phyloP scores from a whole-genome alignment of 2,797 vertebrate genomes.

The Gadopsis marmoratus region DNA sequence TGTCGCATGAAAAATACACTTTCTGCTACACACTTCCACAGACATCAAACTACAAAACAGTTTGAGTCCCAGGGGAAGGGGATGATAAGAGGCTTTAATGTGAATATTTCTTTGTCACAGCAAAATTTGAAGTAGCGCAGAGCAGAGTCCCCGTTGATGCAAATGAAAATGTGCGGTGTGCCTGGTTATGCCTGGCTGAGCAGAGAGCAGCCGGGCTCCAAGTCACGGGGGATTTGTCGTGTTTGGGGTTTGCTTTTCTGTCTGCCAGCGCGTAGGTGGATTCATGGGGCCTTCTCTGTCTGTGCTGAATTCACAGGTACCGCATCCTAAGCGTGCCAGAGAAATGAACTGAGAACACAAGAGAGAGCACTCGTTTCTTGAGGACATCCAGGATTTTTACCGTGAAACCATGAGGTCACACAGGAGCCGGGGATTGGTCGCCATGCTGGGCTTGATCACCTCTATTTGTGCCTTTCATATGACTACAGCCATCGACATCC shows the following conservation, averaged over 20 bases:
- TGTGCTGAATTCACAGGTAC: constrained; percentile 78
- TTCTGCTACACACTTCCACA: constrained; percentile 42
- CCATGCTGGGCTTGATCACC: constrained; percentile 64
- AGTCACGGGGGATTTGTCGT: constrained; percentile 71
- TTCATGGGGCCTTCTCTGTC: constrained; percentile 68
- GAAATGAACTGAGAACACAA: constrained; percentile 82
- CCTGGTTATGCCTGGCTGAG: constrained; percentile 70
- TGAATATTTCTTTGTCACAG: constrained; percentile 67
- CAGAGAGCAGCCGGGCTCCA: constrained; percentile 58
- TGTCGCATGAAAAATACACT: constrained; percentile 44
- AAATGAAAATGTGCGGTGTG: constrained; percentile 55
- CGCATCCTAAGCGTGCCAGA: constrained; percentile 48
- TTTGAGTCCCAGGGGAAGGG: constrained; percentile 51
- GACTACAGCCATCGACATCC: constrained; percentile 80
- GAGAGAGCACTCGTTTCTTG: constrained; percentile 57
- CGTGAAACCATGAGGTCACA: constrained; percentile 76
- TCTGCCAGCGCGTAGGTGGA: constrained; percentile 70
- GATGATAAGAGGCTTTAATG: constrained; percentile 70
- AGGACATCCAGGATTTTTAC: constrained; percentile 57
- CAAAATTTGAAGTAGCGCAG: constrained; percentile 49
- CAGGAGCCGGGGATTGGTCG: constrained; percentile 62
- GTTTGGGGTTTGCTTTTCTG: constrained; percentile 70
- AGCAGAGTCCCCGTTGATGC: constrained; percentile 59
- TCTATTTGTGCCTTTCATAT: constrained; percentile 73
- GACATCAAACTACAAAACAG: constrained; percentile 72